These are phyloP conservation scores for Agrilus planipennis DNA, from an alignment of 1,140 invertebrate species.

Conservation along the genomic window DNA sequence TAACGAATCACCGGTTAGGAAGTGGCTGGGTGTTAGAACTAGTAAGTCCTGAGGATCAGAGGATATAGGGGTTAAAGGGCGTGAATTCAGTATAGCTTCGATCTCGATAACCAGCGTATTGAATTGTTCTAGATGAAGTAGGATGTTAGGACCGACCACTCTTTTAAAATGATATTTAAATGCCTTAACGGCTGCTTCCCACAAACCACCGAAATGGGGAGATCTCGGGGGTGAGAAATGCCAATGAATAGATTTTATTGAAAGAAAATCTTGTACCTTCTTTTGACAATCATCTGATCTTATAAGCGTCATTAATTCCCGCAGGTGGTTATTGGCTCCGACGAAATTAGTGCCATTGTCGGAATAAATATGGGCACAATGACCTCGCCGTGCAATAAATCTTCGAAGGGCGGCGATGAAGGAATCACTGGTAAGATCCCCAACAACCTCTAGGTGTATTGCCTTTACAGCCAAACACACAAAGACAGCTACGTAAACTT, in stretches of 20 bases:
- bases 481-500: slow-evolving; percentile 11
- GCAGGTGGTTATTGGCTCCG: slow-evolving; percentile 6
- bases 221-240: neutral
- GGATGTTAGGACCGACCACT: too few relatives aligned
- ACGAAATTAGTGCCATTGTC: slow-evolving; percentile 14
- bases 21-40: too few relatives aligned
- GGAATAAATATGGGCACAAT: slow-evolving; percentile 7
- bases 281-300: too few relatives aligned
- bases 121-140: too few relatives aligned
- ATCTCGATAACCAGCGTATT: too few relatives aligned
- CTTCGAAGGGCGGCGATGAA: slow-evolving; percentile 9
- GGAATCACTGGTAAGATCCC: slow-evolving; percentile 4
- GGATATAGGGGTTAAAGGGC: neutral
- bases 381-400: slow-evolving; percentile 11
- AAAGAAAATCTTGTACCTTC: too few relatives aligned
- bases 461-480: slow-evolving; percentile 11
- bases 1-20: neutral
- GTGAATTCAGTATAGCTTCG: too few relatives aligned
- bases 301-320: slow-evolving; percentile 8
- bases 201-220: too few relatives aligned
- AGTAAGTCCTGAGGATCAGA: too few relatives aligned
- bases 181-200: neutral
- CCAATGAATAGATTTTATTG: neutral
- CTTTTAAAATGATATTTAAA: neutral
- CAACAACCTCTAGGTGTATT: slow-evolving; percentile 10